Percentiles rank a stretch among this genome's conserved stretches.
These are phyloP conservation scores for Albula glossodonta DNA, from an alignment of 2,113 vertebrate species.

Conservation along the genomic window DNA sequence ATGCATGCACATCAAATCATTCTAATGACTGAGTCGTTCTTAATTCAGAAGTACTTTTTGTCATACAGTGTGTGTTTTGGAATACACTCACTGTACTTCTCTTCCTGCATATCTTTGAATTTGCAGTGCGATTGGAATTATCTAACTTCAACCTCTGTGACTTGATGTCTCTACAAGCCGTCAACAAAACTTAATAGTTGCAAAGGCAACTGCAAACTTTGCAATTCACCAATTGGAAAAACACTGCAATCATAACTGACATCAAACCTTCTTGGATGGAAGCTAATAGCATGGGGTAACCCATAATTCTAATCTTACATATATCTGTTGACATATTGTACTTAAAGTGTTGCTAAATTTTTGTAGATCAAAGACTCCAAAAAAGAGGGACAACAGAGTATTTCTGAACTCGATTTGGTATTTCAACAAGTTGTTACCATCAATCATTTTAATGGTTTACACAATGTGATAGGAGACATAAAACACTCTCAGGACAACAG, in stretches of 20 bases:
- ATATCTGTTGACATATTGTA: too few species aligned
- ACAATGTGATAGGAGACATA: background rate
- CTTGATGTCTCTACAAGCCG: background rate
- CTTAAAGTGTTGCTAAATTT: too few species aligned
- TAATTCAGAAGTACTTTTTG: background rate
- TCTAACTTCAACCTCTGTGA: background rate
- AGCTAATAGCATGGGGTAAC: background rate
- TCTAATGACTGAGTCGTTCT: background rate
- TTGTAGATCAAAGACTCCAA: too few species aligned
- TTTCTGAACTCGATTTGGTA: background rate
- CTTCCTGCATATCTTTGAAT: background rate
- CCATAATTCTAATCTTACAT: background rate
- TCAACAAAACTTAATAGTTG: background rate
- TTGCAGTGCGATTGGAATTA: background rate
- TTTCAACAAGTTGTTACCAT: background rate
- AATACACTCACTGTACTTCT: background rate
- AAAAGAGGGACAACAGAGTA: too few species aligned
- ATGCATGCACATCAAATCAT: background rate
- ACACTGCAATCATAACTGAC: background rate
- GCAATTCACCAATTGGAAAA: background rate
- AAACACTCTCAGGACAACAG: too few species aligned
- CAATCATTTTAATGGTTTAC: background rate
- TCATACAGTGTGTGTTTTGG: background rate
- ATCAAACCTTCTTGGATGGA: background rate
- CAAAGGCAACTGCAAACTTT: background rate